These are phyloP conservation scores for Rhinopomastus cyanomelas DNA, from an alignment of 2,113 vertebrate species.

Conservation along the genomic window DNA sequence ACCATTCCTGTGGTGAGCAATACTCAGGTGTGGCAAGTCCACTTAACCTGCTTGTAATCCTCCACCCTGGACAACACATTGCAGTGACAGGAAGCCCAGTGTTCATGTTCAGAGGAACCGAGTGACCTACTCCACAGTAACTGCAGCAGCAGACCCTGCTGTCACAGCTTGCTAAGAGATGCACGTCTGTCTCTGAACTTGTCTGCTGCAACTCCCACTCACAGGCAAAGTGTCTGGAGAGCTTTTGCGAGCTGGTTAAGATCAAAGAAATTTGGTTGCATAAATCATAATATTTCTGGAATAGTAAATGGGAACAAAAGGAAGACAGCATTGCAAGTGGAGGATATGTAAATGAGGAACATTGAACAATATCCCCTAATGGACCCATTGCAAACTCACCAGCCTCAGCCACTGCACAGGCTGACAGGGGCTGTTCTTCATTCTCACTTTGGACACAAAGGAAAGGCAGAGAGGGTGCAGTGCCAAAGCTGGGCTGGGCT, in stretches of 20 bases:
- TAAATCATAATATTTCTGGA: constrained; percentile 2
- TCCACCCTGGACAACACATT: not conserved
- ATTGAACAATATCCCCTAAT: not conserved
- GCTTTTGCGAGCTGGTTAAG: constrained; percentile 26
- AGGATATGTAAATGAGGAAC: not conserved
- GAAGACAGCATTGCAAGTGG: not conserved
- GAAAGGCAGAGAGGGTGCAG: too few species aligned
- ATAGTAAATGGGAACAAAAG: not conserved
- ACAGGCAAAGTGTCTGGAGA: not conserved
- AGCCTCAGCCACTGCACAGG: rapidly evolving
- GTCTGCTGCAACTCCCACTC: not conserved
- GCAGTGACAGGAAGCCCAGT: not conserved
- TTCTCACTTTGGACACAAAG: not conserved
- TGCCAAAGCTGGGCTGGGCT: not conserved
- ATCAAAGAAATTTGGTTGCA: constrained; percentile 30
- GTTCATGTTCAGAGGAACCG: not conserved
- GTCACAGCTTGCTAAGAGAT: not conserved
- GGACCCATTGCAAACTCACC: rapidly evolving
- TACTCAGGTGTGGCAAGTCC: not conserved
- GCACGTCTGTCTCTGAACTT: not conserved
- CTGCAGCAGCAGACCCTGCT: not conserved
- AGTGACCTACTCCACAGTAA: not conserved
- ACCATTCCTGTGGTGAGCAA: not conserved
- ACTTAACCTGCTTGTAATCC: not conserved
- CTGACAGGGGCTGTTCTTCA: not conserved